Base-by-base conservation (phyloP, 2,113 vertebrate genomes). In the Barbus barbus region DNA sequence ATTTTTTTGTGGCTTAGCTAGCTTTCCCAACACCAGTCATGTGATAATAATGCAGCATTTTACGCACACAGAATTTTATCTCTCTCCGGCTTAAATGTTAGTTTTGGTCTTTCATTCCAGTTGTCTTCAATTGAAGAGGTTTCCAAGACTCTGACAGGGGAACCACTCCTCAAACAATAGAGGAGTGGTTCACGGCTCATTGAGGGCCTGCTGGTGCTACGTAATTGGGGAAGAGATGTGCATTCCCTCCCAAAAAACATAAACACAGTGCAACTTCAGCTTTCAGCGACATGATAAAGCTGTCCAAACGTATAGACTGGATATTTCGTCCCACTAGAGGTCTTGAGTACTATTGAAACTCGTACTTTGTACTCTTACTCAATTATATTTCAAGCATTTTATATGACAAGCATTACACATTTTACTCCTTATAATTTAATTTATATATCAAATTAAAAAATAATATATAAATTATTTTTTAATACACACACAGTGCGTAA, bases 131-230 rank as follows among this genome's bases (percentile, higher is more conserved):
- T n/a, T 6, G 16, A 51, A 84, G 60, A 84, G 58, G 48, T 33
- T 44, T 76, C 81, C 63, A 36, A 69, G 61, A 58, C 71, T 83
- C 61, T 87, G 87, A 89, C 87, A 82, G 76, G 58, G 41, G 51
- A 88, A 87, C 86, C 87, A 81, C 85, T 87, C 81, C 89, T 86
- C 56, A 77, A 89, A 90, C 82, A 85, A 88, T 81, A 61, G 81
- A 84, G 72, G 61, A n/a, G n/a, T n/a, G n/a, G 83, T 85, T 86
- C 78, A 84, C 41, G 83, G 83, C 85, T 84, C 86, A 90, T 85
- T 85, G 78, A 78, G 61, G 83, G 26, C 38, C 65, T 16, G 75
- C 60, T 85, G 79, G 65, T 83, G 58, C 84, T 85, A 80, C 53
- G 31, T 84, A 88, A 87, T 87, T 87, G 87, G 53, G 83, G 86